A percentile compares a stretch with the other conserved stretches of the same genome.
Conservation (phyloP, 2,888 invertebrate genomes). For the Drosophila quasianomalipes region DNA sequence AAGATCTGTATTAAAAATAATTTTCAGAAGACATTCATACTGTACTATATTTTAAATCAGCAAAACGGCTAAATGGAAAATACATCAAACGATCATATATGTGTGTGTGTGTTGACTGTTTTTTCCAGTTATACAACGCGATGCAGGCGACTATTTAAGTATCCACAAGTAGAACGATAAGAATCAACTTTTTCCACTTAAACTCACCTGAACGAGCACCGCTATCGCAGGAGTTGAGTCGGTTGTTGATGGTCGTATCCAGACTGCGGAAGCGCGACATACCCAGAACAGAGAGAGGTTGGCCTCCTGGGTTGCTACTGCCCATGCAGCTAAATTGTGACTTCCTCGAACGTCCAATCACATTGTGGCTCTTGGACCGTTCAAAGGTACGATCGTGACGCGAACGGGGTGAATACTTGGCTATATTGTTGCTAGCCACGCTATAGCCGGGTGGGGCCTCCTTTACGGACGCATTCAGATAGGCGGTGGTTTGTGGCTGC, state of each 20-base stretch:
- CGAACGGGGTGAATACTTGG: conserved; percentile 73
- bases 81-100: neutral
- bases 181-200: neutral
- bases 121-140: neutral
- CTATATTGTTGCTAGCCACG: conserved; percentile 29
- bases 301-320: conserved; percentile 52
- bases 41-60: neutral
- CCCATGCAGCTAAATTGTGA: conserved; percentile 86
- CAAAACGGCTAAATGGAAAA: neutral
- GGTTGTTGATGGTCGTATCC: conserved; percentile 86
- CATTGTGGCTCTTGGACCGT: conserved; percentile 81
- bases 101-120: neutral
- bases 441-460: conserved; percentile 83
- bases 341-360: conserved; percentile 86
- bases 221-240: conserved; percentile 86
- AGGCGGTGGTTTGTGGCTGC: conserved; percentile 82
- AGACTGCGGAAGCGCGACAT: conserved; percentile 89
- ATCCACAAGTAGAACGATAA: neutral
- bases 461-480: conserved; percentile 82
- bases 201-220: conserved; percentile 85
- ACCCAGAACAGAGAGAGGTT: conserved; percentile 74
- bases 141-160: neutral
- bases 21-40: neutral
- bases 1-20: conserved; percentile 82
- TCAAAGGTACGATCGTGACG: conserved; percentile 79